A percentile compares a stretch with the other conserved stretches of the same genome.
Evolutionary conservation across 2,797 vertebrate genomes (phyloP).

Genomic region (Enteromius mattozi): DNA sequence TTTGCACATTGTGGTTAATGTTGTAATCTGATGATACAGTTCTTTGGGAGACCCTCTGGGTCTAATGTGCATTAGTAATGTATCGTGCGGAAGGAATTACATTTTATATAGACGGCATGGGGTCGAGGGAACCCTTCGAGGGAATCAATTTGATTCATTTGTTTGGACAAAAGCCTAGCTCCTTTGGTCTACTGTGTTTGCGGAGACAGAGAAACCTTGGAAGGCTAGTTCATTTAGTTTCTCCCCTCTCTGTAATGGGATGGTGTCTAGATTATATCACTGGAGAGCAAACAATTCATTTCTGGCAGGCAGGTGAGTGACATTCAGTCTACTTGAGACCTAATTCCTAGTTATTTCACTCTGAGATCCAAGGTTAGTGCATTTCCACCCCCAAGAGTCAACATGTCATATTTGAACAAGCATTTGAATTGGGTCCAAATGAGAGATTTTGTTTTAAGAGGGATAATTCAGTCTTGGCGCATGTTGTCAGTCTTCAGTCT

Average conservation of each 20-base stretch:
- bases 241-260: not conserved
- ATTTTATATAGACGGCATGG: slow-evolving; percentile 29
- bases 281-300: slow-evolving; percentile 19
- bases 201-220: not conserved
- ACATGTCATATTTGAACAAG: slow-evolving; percentile 19
- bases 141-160: slow-evolving; percentile 20
- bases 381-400: not conserved
- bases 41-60: slow-evolving; percentile 8
- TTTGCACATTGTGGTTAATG: slow-evolving; percentile 35
- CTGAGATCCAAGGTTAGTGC: not conserved
- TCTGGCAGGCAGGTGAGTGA: slow-evolving; percentile 22
- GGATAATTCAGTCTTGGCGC: not conserved
- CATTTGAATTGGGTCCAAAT: slow-evolving; percentile 8
- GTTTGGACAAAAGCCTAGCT: slow-evolving; percentile 1
- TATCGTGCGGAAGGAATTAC: not conserved
- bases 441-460: slow-evolving; percentile 24
- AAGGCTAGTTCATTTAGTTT: slow-evolving; percentile 11
- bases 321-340: not conserved
- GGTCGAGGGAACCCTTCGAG: not conserved
- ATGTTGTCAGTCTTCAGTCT: slow-evolving; percentile 21
- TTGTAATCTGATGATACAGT: slow-evolving; percentile 33
- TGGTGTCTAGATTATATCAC: slow-evolving; percentile 2
- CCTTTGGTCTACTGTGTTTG: slow-evolving; percentile 11
- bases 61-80: slow-evolving; percentile 35
- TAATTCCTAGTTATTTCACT: not conserved